Evolutionary conservation across 1,140 invertebrate genomes (phyloP).

Genomic region (Carcinoscorpius rotundicauda): DNA sequence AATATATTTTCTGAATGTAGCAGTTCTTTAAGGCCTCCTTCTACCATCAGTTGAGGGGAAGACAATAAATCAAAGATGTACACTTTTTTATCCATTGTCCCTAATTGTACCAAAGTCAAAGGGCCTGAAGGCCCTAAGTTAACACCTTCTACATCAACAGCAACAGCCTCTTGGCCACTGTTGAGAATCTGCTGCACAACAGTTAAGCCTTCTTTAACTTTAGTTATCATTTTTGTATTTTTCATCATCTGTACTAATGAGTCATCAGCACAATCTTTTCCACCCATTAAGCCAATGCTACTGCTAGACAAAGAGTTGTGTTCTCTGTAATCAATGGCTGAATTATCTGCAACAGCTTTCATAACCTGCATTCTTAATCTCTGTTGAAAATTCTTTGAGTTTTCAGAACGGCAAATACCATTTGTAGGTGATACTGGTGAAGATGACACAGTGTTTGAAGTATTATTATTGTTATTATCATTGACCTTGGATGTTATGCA

Average conservation of each 20-base stretch:
- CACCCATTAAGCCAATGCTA: not conserved
- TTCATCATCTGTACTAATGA: constrained; percentile 15
- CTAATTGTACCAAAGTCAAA: constrained; percentile 74
- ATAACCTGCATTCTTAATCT: constrained; percentile 25
- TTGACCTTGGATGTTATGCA: not conserved
- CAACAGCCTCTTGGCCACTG: constrained; percentile 43
- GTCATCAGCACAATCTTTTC: constrained; percentile 12
- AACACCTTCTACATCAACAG: constrained; percentile 81
- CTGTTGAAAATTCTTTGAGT: constrained; percentile 21
- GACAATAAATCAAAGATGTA: constrained; percentile 77
- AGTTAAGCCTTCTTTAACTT: constrained; percentile 45
- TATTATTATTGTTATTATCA: not conserved
- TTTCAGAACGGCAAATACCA: constrained; percentile 12
- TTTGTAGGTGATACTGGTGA: constrained; percentile 7
- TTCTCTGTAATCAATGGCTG: constrained; percentile 51
- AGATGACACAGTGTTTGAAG: constrained; percentile 4
- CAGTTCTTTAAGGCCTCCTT: constrained; percentile 62
- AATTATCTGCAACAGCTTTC: constrained; percentile 61
- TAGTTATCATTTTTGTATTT: constrained; percentile 24
- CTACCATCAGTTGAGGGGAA: constrained; percentile 60
- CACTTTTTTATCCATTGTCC: constrained; percentile 42
- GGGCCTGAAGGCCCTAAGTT: constrained; percentile 56
- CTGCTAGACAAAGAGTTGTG: constrained; percentile 4
- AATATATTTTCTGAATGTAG: constrained; percentile 66
- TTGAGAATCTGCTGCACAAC: constrained; percentile 62